Percentiles rank a stretch among this genome's conserved stretches.
phyloP scores from a whole-genome alignment of 2,797 vertebrate species.

The Pipistrellus kuhlii region DNA sequence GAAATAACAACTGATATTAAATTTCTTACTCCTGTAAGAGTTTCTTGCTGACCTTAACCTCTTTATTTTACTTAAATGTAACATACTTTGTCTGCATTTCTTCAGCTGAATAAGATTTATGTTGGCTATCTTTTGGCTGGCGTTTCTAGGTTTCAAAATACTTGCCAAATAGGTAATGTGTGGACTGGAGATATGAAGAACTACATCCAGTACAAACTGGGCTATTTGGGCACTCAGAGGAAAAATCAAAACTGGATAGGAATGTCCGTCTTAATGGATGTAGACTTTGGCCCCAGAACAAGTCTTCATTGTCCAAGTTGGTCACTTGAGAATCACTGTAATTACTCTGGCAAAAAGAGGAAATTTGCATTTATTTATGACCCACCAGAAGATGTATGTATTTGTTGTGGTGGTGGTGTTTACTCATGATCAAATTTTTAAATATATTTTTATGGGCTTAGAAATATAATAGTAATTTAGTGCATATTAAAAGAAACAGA shows the following conservation, averaged over 20 bases:
- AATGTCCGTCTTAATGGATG: neutral
- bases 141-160: neutral
- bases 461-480: conserved; percentile 4
- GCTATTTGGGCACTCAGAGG: neutral
- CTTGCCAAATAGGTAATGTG: neutral
- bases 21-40: neutral
- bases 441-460: conserved; percentile 32
- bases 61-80: neutral
- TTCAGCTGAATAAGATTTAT: neutral
- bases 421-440: conserved; percentile 23
- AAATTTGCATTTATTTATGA: neutral
- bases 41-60: neutral
- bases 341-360: neutral
- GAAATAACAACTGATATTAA: neutral
- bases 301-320: neutral
- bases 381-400: neutral
- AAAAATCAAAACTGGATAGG: neutral
- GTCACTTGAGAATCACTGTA: neutral
- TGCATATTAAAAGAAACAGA: conserved; percentile 13
- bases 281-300: neutral
- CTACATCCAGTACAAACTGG: too few species aligned
- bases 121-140: neutral
- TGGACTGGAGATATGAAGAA: neutral
- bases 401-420: neutral
- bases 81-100: neutral